A percentile compares a stretch with the other conserved stretches of the same genome.
Evolutionary conservation across 2,888 invertebrate genomes (phyloP).

Genomic region (Gandaritis pyraliata): DNA sequence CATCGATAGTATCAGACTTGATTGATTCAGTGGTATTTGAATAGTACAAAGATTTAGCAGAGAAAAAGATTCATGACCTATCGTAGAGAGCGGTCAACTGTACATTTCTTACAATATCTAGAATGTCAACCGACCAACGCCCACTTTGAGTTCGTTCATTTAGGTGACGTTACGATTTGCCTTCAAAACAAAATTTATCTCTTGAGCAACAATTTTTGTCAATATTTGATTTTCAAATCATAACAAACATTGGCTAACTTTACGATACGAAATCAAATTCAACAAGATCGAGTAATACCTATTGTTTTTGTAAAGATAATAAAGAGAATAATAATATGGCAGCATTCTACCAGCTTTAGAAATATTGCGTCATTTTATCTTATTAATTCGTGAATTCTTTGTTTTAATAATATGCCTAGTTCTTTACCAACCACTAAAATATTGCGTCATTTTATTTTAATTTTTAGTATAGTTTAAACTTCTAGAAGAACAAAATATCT

Average conservation of each 20-base stretch:
- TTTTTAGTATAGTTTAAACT: too few relatives aligned
- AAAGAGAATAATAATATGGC: not conserved
- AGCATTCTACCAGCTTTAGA: not conserved
- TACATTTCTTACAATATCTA: conserved; percentile 36
- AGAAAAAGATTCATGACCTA: too few relatives aligned
- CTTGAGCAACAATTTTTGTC: conserved; percentile 32
- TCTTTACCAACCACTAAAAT: too few relatives aligned
- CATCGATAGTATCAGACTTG: not conserved
- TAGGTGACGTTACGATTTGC: conserved; percentile 44
- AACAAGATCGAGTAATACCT: conserved; percentile 11
- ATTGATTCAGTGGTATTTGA: not conserved
- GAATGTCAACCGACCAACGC: conserved; percentile 45
- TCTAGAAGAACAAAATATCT: too few relatives aligned
- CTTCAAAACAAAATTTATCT: conserved; percentile 45
- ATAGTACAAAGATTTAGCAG: too few relatives aligned
- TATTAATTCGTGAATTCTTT: not conserved
- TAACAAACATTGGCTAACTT: conserved; percentile 23
- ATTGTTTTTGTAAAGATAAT: conserved; percentile 6
- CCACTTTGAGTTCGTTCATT: conserved; percentile 44
- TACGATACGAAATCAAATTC: conserved; percentile 8
- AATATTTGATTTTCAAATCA: conserved; percentile 33
- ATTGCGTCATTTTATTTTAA: too few relatives aligned
- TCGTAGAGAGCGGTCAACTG: conserved; percentile 19
- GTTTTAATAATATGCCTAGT: too few relatives aligned
- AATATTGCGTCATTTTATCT: not conserved